Conservation (phyloP, 2,888 invertebrate species). For the Agriopis leucophaearia region DNA sequence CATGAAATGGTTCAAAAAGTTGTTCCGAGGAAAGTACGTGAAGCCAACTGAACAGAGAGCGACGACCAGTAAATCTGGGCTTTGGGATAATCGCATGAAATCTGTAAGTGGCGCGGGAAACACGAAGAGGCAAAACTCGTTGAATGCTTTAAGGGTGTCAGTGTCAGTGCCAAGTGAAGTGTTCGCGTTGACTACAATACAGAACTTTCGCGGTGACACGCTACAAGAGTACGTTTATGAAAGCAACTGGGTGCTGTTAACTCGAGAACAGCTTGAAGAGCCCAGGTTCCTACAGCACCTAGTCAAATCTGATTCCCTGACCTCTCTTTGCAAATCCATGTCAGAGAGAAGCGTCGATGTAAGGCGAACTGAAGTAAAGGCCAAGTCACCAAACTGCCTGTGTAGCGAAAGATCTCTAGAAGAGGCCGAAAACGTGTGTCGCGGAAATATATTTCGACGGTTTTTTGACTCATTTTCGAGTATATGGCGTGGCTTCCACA, state of each 20-base stretch:
- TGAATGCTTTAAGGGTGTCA: conserved; percentile 51
- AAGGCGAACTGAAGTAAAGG: conserved; percentile 59
- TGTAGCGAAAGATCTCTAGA: conserved; percentile 60
- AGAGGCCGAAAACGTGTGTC: conserved; percentile 49
- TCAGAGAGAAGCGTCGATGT: conserved; percentile 56
- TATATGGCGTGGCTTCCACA: conserved; percentile 53
- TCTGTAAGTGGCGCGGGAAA: conserved; percentile 48
- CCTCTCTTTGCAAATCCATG: conserved; percentile 64
- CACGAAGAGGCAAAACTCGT: conserved; percentile 40
- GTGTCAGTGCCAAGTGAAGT: conserved; percentile 58
- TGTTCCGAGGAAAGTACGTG: conserved; percentile 85
- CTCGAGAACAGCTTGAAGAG: conserved; percentile 65
- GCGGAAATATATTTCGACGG: conserved; percentile 52
- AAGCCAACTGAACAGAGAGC: conserved; percentile 64
- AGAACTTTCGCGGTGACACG: conserved; percentile 71
- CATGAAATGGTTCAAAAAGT: conserved; percentile 89
- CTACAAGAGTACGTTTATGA: conserved; percentile 70
- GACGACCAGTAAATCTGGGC: conserved; percentile 48
- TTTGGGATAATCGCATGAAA: conserved; percentile 55
- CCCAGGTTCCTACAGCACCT: conserved; percentile 72
- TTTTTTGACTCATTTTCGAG: conserved; percentile 48
- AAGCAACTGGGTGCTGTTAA: conserved; percentile 77
- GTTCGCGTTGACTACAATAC: conserved; percentile 73
- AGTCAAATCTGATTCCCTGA: conserved; percentile 61
- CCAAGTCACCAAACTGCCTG: conserved; percentile 71